A percentile compares a stretch with the other conserved stretches of the same genome.
Evolutionary conservation across 2,113 vertebrate genomes (phyloP).

Genomic region (Chlorodrepanis virens): DNA sequence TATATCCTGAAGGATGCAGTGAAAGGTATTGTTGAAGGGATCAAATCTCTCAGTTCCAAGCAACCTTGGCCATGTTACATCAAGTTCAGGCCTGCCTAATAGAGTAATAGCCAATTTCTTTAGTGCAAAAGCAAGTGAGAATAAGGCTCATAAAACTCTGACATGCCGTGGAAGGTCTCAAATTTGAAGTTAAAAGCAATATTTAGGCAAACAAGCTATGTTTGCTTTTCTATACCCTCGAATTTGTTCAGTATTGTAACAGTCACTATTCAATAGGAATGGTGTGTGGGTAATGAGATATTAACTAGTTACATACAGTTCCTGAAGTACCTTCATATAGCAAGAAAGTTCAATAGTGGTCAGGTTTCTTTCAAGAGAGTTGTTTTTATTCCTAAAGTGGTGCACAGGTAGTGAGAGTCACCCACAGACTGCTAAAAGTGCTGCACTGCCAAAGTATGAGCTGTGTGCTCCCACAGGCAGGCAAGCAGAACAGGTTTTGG

Average conservation of each 20-base stretch:
- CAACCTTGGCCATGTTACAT: not conserved
- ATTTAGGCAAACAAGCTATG: not conserved
- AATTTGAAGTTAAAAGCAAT: not conserved
- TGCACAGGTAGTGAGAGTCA: not conserved
- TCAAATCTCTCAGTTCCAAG: not conserved
- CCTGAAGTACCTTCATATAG: not conserved
- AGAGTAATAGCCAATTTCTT: not conserved
- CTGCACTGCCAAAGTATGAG: not conserved
- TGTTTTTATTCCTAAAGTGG: not conserved
- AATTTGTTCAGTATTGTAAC: not conserved
- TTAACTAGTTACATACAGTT: not conserved
- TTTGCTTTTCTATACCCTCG: not conserved
- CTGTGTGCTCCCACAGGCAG: accelerated
- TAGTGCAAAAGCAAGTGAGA: not conserved
- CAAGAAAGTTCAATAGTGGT: not conserved
- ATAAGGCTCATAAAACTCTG: not conserved
- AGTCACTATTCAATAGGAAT: not conserved
- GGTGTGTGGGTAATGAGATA: too few relatives aligned
- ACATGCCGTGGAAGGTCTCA: not conserved
- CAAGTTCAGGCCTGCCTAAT: not conserved
- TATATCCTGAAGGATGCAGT: not conserved
- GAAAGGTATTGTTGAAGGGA: not conserved
- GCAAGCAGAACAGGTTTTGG: not conserved
- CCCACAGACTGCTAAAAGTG: not conserved
- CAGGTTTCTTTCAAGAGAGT: not conserved